Evolutionary conservation across 2,888 invertebrate genomes (phyloP), one percentile per base, ranked within the genome.

Genomic region (Amphipoea oculea): DNA sequence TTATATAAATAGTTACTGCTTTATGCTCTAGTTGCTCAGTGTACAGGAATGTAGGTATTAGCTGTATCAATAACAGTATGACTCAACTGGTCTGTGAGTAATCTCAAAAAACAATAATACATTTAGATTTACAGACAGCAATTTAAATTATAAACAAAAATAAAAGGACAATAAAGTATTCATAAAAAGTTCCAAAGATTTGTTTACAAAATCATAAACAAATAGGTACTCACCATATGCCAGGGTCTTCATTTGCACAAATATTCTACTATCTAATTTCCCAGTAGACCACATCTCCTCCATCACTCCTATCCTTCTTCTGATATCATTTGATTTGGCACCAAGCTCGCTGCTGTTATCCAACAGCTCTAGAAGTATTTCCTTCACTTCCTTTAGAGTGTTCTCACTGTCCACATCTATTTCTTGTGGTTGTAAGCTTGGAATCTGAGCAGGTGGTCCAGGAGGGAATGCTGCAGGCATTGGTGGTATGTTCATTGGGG

Each of bases 271-370:
- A 86, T 96, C 97, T 66, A 98, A 91, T 94, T 97, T 97, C 60
- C 97, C 96, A 89, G 95, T 97, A 7, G 87, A 86, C 98, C 98
- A 98, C 97, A 97, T 97, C 23, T 95, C 94, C 89, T 97, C 97
- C 97, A 98, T 97, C 4, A 96, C 91, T 77, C 92, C 93, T 85
- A 98, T 92, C 91, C 97, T 96, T 88, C 96, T 97, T 88, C 92
- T 96, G 42, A 98, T 97, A 88, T 97, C 97, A 87, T 96, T 96
- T 42, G 94, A 91, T 92, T 97, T 97, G 40, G 94, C 83, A 17
- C 96, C 96, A 76, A 97, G 88, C 87, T 96, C 97, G 80, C 89
- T 94, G 82, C 95, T 96, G 45, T 86, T 91, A 6, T 96, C 94
- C 76, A 97, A 89, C 73, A 96, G 90, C 12, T 91, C 80, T 57